phyloP scores from a whole-genome alignment of 2,888 invertebrate species.

The Hedya salicella region DNA sequence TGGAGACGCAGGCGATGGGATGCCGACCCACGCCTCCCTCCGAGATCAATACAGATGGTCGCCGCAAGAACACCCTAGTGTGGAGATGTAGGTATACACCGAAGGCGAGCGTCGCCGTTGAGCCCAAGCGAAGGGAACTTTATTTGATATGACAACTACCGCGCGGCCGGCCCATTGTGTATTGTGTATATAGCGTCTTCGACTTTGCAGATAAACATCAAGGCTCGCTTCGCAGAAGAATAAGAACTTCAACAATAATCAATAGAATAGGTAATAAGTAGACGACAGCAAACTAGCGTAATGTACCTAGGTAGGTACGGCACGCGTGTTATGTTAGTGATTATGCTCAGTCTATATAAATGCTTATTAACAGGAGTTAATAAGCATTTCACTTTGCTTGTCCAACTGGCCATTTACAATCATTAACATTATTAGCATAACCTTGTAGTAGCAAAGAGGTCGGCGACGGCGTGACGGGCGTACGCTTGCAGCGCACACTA shows the following conservation, averaged over 20 bases:
- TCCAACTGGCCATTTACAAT: conserved; percentile 64
- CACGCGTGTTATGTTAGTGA: conserved; percentile 24
- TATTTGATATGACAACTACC: conserved; percentile 51
- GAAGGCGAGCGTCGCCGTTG: conserved; percentile 44
- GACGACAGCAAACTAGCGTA: conserved; percentile 11
- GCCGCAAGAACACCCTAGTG: conserved; percentile 75
- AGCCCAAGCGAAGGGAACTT: conserved; percentile 55
- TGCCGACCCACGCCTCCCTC: conserved; percentile 80
- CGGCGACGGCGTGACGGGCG: conserved; percentile 61
- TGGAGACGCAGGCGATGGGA: conserved; percentile 77
- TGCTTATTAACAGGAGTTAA: too few relatives aligned
- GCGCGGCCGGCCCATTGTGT: conserved; percentile 39
- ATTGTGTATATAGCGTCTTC: conserved; percentile 14
- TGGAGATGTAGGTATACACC: conserved; percentile 59
- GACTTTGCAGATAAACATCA: conserved; percentile 2
- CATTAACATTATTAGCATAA: conserved; percentile 59
- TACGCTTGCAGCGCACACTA: conserved; percentile 56
- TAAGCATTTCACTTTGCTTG: conserved; percentile 70
- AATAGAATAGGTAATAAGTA: conserved; percentile 18
- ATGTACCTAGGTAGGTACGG: neutral
- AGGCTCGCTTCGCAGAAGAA: conserved; percentile 10
- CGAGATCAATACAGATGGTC: conserved; percentile 82
- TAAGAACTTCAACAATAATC: conserved; percentile 20
- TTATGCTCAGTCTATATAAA: conserved; percentile 36
- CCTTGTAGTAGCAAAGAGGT: conserved; percentile 69